Base-by-base conservation (phyloP, 2,113 vertebrate species). In the Myxocyprinus asiaticus region DNA sequence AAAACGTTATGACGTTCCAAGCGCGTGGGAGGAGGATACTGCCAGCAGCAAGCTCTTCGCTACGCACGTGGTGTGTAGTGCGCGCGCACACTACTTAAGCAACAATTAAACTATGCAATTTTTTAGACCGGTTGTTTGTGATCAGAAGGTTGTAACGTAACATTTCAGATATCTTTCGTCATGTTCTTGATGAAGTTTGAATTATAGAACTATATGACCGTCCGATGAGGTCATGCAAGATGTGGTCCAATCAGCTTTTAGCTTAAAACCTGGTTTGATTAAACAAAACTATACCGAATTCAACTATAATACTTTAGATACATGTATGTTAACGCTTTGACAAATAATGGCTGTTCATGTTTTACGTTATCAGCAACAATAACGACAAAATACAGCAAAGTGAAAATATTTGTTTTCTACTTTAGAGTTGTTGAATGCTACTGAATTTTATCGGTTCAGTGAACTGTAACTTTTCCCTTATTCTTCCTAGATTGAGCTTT, bases 1-100 rank as follows among this genome's bases (percentile, higher is more conserved):
- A 70, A 76, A 84, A 88, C 87, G 86, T 87, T 82, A 64, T 33
- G 64, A 85, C 87, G 85, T 85, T 80, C 77, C 73, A 56, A 43
- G 79, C 85, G 86, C 86, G 88, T 89, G 85, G 88, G 87, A 87
- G 86, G 86, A 87, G 88, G 81, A 81, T 77, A 83, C 83, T 88
- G 82, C 77, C 83, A 78, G 22, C 22, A 33, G 72, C 63, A 69
- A 80, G 79, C 22, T 83, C 87, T 80, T 80, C 87, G 88, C 88
- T 79, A 82, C 68, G 77, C 83, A 74, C 77, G 81, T 68, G 75
- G 78, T 71, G 78, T 71, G 61, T 55, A 22, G 85, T 91, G 50
- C 67, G 48, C 67, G 68, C 58, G 51, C 68, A 58, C 55, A 6
- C 6, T 15, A 58, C n/a, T 15, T 58, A 58, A 15, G 6, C 55